These are phyloP conservation scores for Poliocrania exsul DNA, from an alignment of 2,797 vertebrate species.

Conservation along the genomic window DNA sequence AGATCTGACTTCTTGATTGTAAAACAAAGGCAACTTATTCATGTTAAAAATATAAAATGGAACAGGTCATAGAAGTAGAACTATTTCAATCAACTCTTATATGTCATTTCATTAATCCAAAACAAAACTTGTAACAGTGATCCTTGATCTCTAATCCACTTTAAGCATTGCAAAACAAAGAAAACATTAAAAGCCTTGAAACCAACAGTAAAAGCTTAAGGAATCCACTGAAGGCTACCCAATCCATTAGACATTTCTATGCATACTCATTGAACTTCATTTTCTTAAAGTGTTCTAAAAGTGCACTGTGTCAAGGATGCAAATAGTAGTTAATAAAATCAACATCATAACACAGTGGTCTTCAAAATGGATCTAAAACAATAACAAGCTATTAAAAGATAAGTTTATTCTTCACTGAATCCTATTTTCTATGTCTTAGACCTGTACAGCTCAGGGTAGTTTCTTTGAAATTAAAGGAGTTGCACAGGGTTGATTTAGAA, in stretches of 20 bases:
- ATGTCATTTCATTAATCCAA: slow-evolving; percentile 30
- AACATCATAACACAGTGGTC: neutral
- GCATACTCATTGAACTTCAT: slow-evolving; percentile 10
- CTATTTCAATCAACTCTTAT: slow-evolving; percentile 14
- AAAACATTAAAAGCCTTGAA: slow-evolving; percentile 48
- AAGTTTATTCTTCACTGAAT: neutral
- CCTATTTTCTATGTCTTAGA: neutral
- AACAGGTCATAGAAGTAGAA: slow-evolving; percentile 11
- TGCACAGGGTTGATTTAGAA: neutral
- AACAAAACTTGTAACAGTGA: slow-evolving; percentile 47
- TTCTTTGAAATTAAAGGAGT: neutral
- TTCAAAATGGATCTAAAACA: slow-evolving; percentile 7
- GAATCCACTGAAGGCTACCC: neutral
- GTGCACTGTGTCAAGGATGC: neutral
- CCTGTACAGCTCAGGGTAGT: neutral
- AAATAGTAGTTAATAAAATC: slow-evolving; percentile 14
- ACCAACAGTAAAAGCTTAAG: slow-evolving; percentile 40
- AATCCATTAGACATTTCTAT: neutral
- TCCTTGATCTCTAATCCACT: slow-evolving; percentile 52
- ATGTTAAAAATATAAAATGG: slow-evolving; percentile 13
- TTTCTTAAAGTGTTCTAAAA: slow-evolving; percentile 24
- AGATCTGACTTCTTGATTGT: slow-evolving; percentile 17
- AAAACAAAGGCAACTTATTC: neutral
- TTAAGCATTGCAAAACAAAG: slow-evolving; percentile 57
- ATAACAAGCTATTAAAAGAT: slow-evolving; percentile 13